Percentiles rank a stretch among this genome's conserved stretches.
phyloP scores from a whole-genome alignment of 2,113 vertebrate species.

The Oncorhynchus nerka region DNA sequence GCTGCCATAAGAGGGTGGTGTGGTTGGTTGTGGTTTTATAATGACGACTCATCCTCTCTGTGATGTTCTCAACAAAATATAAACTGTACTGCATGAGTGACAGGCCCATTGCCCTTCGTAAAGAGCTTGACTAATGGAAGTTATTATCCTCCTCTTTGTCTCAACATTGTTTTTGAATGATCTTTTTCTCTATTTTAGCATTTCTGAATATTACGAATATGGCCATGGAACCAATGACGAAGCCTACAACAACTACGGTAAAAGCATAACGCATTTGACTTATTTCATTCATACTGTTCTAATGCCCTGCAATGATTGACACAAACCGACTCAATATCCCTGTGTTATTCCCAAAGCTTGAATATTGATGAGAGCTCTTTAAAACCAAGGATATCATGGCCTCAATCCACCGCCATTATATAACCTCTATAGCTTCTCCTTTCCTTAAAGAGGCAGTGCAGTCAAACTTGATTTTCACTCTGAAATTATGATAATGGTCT shows the following conservation, averaged over 20 bases:
- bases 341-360: too few species aligned
- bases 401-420: neutral
- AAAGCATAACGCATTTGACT: constrained; percentile 59
- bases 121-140: neutral
- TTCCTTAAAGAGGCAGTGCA: neutral
- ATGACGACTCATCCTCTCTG: neutral
- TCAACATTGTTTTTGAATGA: neutral
- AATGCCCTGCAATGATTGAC: neutral
- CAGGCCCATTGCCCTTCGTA: neutral
- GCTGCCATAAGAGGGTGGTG: too few species aligned
- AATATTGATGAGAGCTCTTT: neutral
- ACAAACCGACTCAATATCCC: too few species aligned
- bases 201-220: constrained; percentile 95
- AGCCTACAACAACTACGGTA: constrained; percentile 93
- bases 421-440: neutral
- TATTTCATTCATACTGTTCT: neutral
- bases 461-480: too few species aligned
- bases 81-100: neutral
- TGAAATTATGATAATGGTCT: too few species aligned
- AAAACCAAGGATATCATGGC: neutral
- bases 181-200: constrained; percentile 78
- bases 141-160: constrained; percentile 18
- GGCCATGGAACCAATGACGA: constrained; percentile 89
- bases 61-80: neutral
- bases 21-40: too few species aligned